A percentile compares a stretch with the other conserved stretches of the same genome.
These are phyloP conservation scores for Sapayoa aenigma DNA, from an alignment of 2,113 vertebrate genomes.

Conservation along the genomic window DNA sequence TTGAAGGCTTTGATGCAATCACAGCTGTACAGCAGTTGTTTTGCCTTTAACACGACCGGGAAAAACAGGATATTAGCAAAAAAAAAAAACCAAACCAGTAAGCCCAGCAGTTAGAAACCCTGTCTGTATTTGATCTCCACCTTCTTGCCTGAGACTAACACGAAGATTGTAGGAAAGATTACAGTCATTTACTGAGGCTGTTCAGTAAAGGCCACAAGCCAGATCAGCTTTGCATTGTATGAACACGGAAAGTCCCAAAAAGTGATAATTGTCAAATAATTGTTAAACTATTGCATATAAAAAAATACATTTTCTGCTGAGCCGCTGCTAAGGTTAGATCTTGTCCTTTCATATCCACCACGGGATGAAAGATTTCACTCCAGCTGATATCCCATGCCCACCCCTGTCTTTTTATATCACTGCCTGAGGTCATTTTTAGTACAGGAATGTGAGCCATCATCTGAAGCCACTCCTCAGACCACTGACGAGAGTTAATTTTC, in stretches of 20 bases:
- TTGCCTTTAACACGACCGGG: not conserved
- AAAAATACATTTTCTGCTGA: not conserved
- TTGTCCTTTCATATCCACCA: not conserved
- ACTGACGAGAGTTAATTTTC: constrained; percentile 13
- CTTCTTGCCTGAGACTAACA: not conserved
- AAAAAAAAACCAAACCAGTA: not conserved
- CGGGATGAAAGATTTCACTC: not conserved
- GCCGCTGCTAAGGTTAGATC: not conserved
- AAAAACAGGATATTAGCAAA: not conserved
- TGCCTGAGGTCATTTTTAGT: not conserved
- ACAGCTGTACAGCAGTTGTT: not conserved
- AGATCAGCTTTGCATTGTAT: not conserved
- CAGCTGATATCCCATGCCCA: not conserved
- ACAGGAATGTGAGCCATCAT: not conserved
- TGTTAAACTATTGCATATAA: not conserved
- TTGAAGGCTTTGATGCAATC: not conserved
- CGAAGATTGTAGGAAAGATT: not conserved
- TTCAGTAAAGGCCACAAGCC: not conserved
- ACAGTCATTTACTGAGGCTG: not conserved
- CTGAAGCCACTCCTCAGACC: not conserved
- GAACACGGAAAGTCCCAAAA: not conserved
- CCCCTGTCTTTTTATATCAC: not conserved
- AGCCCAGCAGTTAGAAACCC: not conserved
- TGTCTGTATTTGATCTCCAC: not conserved
- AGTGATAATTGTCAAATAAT: not conserved